These are phyloP conservation scores for Aselliscus stoliczkanus DNA, from an alignment of 2,797 vertebrate genomes.

Conservation along the genomic window DNA sequence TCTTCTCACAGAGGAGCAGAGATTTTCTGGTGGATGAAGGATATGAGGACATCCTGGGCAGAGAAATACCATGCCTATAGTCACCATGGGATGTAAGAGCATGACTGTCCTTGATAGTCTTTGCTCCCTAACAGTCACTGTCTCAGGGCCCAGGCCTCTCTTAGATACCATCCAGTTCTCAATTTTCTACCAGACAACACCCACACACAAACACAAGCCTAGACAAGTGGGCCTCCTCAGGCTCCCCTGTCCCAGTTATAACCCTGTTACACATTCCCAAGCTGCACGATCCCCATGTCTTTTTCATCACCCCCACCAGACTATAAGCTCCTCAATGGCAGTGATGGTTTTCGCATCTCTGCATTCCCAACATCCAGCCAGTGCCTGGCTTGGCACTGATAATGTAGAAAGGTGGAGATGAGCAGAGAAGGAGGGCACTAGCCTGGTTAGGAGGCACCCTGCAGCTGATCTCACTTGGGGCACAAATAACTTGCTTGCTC, in stretches of 20 bases:
- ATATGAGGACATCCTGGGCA: background rate
- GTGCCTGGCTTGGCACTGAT: background rate
- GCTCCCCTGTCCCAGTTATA: background rate
- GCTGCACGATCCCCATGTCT: rapidly evolving
- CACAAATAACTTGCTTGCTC: too few species aligned
- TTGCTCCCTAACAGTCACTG: background rate
- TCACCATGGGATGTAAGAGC: background rate
- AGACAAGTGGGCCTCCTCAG: background rate
- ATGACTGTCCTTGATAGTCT: background rate
- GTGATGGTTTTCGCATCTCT: background rate
- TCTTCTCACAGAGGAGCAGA: background rate
- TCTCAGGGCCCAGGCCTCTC: background rate
- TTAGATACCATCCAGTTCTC: background rate
- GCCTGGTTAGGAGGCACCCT: too few species aligned
- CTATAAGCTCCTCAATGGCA: background rate
- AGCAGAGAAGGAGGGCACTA: too few species aligned
- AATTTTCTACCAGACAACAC: background rate
- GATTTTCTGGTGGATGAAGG: background rate
- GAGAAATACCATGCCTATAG: background rate
- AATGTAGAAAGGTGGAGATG: too few species aligned
- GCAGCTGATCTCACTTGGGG: too few species aligned
- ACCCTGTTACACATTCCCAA: too few species aligned
- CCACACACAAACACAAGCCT: background rate
- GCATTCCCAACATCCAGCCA: too few species aligned
- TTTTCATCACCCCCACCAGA: background rate